Evolutionary conservation across 2,797 vertebrate species (phyloP).

Genomic region (Adelosebastes latens): DNA sequence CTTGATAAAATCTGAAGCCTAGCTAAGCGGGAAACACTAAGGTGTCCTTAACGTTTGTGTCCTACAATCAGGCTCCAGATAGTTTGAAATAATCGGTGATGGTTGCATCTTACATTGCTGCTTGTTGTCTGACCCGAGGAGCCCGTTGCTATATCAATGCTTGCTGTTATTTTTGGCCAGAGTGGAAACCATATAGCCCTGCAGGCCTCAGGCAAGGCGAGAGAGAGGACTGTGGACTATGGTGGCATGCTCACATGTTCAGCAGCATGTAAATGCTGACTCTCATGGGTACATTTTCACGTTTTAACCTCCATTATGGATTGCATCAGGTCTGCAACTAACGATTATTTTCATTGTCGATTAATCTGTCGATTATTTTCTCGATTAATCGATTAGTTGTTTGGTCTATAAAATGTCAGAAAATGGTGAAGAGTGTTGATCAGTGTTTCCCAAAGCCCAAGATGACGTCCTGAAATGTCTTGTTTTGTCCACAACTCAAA

Average conservation of each 20-base stretch:
- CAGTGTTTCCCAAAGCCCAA: no score
- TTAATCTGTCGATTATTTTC: no score
- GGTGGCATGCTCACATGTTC: constrained; percentile 38
- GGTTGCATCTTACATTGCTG: background rate
- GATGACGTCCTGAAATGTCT: no score
- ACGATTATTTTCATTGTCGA: no score
- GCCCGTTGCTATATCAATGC: constrained; percentile 68
- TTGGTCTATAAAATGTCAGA: no score
- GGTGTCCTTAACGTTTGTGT: background rate
- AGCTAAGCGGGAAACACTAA: background rate
- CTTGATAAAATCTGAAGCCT: background rate
- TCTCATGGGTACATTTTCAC: background rate
- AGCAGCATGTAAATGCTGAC: constrained; percentile 5
- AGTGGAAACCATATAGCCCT: constrained; percentile 81
- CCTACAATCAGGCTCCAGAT: background rate
- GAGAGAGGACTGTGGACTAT: constrained; percentile 35
- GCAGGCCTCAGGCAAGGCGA: constrained; percentile 39
- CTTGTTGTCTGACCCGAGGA: constrained; percentile 32
- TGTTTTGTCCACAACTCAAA: no score
- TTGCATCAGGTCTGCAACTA: background rate
- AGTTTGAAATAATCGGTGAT: background rate
- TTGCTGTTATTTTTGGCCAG: constrained; percentile 82
- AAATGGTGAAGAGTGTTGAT: no score
- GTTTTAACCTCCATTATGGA: background rate
- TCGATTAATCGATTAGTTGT: no score